These are phyloP conservation scores for Phenganax subtilis DNA, from an alignment of 92 coral and sea anemone genomes.

Conservation along the genomic window DNA sequence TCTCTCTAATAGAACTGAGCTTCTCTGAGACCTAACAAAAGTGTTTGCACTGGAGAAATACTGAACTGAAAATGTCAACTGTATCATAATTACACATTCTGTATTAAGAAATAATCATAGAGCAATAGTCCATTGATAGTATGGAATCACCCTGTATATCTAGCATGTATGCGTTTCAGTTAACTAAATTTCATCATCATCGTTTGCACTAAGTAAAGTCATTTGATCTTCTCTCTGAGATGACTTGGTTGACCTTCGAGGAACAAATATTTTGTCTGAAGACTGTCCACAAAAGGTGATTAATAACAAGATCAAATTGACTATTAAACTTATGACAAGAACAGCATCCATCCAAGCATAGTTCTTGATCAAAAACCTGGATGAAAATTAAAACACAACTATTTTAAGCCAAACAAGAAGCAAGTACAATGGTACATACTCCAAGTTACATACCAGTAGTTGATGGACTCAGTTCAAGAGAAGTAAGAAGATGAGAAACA, in stretches of 20 bases:
- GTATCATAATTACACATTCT: too few relatives aligned
- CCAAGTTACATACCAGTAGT: too few relatives aligned
- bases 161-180: neutral
- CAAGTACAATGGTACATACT: too few relatives aligned
- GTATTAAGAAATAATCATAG: too few relatives aligned
- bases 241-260: neutral
- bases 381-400: neutral
- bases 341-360: slow-evolving; percentile 74
- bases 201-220: slow-evolving; percentile 56
- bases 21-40: too few relatives aligned
- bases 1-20: too few relatives aligned
- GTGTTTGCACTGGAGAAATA: too few relatives aligned
- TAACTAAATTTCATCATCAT: slow-evolving; percentile 33
- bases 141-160: too few relatives aligned
- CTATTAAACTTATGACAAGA: slow-evolving; percentile 69
- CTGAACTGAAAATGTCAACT: too few relatives aligned
- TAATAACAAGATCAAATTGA: slow-evolving; percentile 62
- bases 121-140: too few relatives aligned
- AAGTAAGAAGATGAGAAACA: neutral
- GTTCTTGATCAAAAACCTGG: slow-evolving; percentile 70
- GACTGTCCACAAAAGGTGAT: slow-evolving; percentile 58
- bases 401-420: too few relatives aligned
- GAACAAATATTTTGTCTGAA: slow-evolving; percentile 33
- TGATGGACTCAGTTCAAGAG: too few relatives aligned
- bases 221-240: neutral